Evolutionary conservation across 2,888 invertebrate genomes (phyloP).

Genomic region (Tetranychus truncatus): DNA sequence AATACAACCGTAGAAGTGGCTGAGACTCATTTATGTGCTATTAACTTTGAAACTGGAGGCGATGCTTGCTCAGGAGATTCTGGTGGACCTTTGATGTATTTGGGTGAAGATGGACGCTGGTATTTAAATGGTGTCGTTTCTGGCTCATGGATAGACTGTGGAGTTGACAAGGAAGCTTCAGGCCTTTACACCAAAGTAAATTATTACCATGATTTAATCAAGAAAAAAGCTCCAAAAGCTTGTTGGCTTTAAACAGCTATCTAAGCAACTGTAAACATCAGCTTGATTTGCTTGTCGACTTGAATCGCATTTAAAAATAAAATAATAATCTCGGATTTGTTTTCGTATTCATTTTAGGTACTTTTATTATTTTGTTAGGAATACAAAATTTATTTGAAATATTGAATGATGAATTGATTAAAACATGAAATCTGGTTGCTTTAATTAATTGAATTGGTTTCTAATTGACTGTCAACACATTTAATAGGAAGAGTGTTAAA

Average conservation of each 20-base stretch:
- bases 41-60: not conserved
- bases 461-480: too few relatives aligned
- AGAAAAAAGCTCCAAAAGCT: not conserved
- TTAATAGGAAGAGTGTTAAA: too few relatives aligned
- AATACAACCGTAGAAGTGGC: not conserved
- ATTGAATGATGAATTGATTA: too few relatives aligned
- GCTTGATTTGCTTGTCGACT: too few relatives aligned
- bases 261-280: too few relatives aligned
- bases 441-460: too few relatives aligned
- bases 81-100: constrained; percentile 77
- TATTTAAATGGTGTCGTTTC: constrained; percentile 79
- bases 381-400: too few relatives aligned
- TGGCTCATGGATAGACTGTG: constrained; percentile 60
- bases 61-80: constrained; percentile 43
- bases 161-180: constrained; percentile 63
- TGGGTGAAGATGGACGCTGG: constrained; percentile 53
- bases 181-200: constrained; percentile 36
- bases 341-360: too few relatives aligned
- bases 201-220: not conserved
- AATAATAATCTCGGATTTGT: too few relatives aligned
- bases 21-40: not conserved
- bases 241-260: not conserved
- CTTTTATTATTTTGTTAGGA: too few relatives aligned
- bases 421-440: too few relatives aligned
- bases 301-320: too few relatives aligned